Evolutionary conservation across 2,113 vertebrate species (phyloP), one percentile per base, ranked within the genome.

Genomic region (Syrrhaptes paradoxus): DNA sequence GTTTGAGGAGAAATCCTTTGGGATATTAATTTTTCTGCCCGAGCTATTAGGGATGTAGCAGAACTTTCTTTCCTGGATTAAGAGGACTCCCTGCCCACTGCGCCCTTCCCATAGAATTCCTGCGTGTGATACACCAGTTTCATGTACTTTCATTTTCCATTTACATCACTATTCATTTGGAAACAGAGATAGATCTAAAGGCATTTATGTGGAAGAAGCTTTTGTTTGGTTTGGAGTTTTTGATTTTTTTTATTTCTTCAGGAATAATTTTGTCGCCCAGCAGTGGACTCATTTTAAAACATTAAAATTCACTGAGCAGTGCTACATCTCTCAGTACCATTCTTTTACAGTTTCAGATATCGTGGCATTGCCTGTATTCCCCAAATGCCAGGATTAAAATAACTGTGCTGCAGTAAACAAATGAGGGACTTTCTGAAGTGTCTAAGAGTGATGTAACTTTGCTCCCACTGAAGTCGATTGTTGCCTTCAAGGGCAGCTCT

Each of bases 1-100:
- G 74, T 78, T 81, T 84, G 91, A 91, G 46, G 66, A 82, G 70
- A 88, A 93, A 89, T 63, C 83, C 84, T 83, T 85, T 49, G 55
- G 90, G 79, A 29, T 62, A 79, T 8, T 76, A 52, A 13, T 85
- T 91, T 93, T 85, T 72, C 55, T 70, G 45, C 45, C 62, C 63
- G 38, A 67, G 41, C 25, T 65, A 29, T 81, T 43, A 78, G 34
- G 43, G 17, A 59, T 72, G 76, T 63, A 61, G 85, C 54, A 89
- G 75, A 77, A 78, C 51, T 86, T 86, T 54, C 43, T 85, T 32
- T 63, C 84, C 32, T 45, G 45, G 32, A 46, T 65, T 71, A 76
- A 84, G 59, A 74, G 26, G 34, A 28, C 54, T 95, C 87, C 48
- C 59, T 80, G 46, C 36, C 41, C 14, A 21, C 74, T 63, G 45